A percentile compares a stretch with the other conserved stretches of the same genome.
Evolutionary conservation across 2,888 invertebrate genomes (phyloP).

Genomic region (Dilophus febrilis): DNA sequence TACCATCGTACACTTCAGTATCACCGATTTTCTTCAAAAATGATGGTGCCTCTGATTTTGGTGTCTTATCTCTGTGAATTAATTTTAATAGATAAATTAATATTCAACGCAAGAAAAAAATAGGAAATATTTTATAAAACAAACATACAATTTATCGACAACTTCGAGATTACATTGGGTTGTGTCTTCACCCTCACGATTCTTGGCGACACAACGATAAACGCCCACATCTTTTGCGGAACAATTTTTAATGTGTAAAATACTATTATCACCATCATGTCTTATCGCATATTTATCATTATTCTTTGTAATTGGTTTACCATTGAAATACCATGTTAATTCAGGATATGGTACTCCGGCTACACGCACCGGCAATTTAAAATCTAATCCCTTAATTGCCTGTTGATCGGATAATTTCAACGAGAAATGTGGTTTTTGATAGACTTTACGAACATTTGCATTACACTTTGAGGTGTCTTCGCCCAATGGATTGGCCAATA

Average conservation of each 20-base stretch:
- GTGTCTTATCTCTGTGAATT: constrained; percentile 42
- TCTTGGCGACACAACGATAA: constrained; percentile 62
- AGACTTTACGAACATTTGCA: constrained; percentile 61
- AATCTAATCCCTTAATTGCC: constrained; percentile 58
- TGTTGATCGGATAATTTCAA: constrained; percentile 42
- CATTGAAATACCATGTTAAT: constrained; percentile 75
- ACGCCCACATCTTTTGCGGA: constrained; percentile 48
- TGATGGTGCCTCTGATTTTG: constrained; percentile 65
- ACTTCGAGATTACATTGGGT: constrained; percentile 60
- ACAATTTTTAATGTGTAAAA: constrained; percentile 56
- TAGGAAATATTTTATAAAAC: background rate
- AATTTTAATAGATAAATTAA: constrained; percentile 3
- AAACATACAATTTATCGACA: constrained; percentile 64
- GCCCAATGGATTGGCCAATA: constrained; percentile 58
- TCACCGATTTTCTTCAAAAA: constrained; percentile 84
- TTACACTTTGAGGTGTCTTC: constrained; percentile 51
- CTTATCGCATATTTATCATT: constrained; percentile 55
- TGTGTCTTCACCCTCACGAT: constrained; percentile 60
- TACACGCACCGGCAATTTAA: constrained; percentile 66
- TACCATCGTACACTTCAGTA: constrained; percentile 68
- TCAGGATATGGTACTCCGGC: constrained; percentile 70
- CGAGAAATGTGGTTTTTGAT: constrained; percentile 61
- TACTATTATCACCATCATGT: constrained; percentile 63
- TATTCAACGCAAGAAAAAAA: constrained; percentile 1
- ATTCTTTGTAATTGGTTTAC: constrained; percentile 47